These are phyloP conservation scores for Ctenochaetus hawaiiensis DNA, from an alignment of 2,797 vertebrate genomes.

Conservation along the genomic window DNA sequence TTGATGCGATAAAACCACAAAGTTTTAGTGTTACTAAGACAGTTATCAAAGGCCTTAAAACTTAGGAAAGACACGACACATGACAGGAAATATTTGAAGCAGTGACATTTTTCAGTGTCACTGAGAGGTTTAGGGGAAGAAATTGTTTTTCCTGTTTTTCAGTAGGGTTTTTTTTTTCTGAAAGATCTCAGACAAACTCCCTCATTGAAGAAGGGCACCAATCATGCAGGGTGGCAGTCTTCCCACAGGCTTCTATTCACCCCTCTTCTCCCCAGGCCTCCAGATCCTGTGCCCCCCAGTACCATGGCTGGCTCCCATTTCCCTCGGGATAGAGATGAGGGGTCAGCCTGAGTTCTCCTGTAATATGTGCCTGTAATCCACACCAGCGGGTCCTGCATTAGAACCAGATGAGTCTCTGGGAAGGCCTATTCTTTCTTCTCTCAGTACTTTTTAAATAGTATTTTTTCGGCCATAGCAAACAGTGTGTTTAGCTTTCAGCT, in stretches of 20 bases:
- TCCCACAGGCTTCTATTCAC: slow-evolving; percentile 62
- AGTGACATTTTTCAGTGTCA: slow-evolving; percentile 32
- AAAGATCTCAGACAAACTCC: slow-evolving; percentile 53
- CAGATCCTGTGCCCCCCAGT: slow-evolving; percentile 64
- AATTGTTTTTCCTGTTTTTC: slow-evolving; percentile 35
- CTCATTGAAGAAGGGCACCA: slow-evolving; percentile 54
- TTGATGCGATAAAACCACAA: slow-evolving; percentile 67
- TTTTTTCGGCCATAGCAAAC: slow-evolving; percentile 60
- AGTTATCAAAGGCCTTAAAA: slow-evolving; percentile 51
- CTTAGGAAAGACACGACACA: slow-evolving; percentile 10
- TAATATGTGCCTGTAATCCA: slow-evolving; percentile 87
- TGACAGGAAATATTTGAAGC: slow-evolving; percentile 61
- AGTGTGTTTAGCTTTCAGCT: slow-evolving; percentile 69
- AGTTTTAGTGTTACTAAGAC: slow-evolving; percentile 63
- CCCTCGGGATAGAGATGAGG: slow-evolving; percentile 77
- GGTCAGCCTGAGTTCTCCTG: slow-evolving; percentile 86
- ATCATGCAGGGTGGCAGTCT: slow-evolving; percentile 66
- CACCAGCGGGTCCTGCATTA: slow-evolving; percentile 83
- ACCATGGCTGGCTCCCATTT: slow-evolving; percentile 76
- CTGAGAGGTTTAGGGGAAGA: slow-evolving; percentile 15
- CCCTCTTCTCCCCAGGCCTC: slow-evolving; percentile 54
- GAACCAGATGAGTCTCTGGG: slow-evolving; percentile 85
- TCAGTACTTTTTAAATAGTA: slow-evolving; percentile 46
- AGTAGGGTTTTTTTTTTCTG: slow-evolving; percentile 31
- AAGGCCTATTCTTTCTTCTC: slow-evolving; percentile 71